Percentiles rank a stretch among this genome's conserved stretches.
Evolutionary conservation across 2,888 invertebrate genomes (phyloP).

Genomic region (Agrenia bidenticulata): DNA sequence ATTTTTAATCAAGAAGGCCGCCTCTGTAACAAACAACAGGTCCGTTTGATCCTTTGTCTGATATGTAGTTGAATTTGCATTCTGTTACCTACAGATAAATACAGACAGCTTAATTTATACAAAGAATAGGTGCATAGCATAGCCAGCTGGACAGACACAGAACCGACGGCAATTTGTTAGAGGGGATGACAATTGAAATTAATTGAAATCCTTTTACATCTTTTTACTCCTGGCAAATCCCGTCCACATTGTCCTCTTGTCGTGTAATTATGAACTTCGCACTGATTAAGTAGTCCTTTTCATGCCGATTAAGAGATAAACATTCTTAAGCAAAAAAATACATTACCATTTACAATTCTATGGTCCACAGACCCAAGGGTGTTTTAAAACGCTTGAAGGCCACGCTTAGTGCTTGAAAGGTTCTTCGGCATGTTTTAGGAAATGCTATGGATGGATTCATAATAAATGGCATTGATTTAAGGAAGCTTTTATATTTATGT

Average conservation of each 20-base stretch:
- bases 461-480: neutral
- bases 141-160: too few relatives aligned
- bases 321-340: too few relatives aligned
- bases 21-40: constrained; percentile 13
- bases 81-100: neutral
- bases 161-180: too few relatives aligned
- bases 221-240: neutral
- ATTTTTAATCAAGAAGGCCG: too few relatives aligned
- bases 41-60: neutral
- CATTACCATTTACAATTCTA: too few relatives aligned
- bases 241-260: neutral
- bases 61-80: constrained; percentile 1
- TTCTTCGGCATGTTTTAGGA: neutral
- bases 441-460: neutral
- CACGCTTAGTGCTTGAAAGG: too few relatives aligned
- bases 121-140: too few relatives aligned
- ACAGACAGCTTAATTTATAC: neutral
- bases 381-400: too few relatives aligned
- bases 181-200: constrained; percentile 10
- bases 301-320: too few relatives aligned
- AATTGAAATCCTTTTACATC: constrained; percentile 4
- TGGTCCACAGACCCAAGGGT: too few relatives aligned
- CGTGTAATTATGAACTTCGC: too few relatives aligned
- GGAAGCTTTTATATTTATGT: neutral
- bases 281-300: too few relatives aligned